Evolutionary conservation across 2,797 vertebrate species (phyloP).

Genomic region (Pipistrellus pygmaeus): DNA sequence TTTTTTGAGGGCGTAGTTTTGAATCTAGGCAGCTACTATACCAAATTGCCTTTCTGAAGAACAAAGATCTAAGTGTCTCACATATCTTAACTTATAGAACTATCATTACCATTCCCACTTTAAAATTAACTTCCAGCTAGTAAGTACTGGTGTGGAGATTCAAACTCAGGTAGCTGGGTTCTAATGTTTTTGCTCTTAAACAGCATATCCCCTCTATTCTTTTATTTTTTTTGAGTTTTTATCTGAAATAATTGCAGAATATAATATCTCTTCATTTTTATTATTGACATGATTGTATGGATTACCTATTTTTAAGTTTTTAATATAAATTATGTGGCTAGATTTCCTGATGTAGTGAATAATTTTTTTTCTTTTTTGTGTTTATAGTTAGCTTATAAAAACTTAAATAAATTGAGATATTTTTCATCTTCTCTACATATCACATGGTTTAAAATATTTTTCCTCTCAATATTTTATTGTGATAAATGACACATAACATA

Average conservation of each 20-base stretch:
- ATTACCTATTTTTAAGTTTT: constrained; percentile 2
- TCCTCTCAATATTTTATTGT: too few relatives aligned
- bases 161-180: neutral
- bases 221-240: constrained; percentile 26
- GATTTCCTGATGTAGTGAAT: too few relatives aligned
- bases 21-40: neutral
- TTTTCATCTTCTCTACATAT: too few relatives aligned
- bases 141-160: neutral
- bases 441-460: too few relatives aligned
- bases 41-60: constrained; percentile 6
- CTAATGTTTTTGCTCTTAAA: constrained; percentile 30
- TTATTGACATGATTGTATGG: neutral
- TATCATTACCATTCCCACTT: neutral
- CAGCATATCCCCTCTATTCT: neutral
- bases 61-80: neutral
- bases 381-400: too few relatives aligned
- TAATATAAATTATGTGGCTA: neutral
- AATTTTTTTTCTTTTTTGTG: too few relatives aligned
- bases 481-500: too few relatives aligned
- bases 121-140: neutral
- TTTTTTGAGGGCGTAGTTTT: neutral
- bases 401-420: too few relatives aligned
- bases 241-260: neutral
- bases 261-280: constrained; percentile 15
- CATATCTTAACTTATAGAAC: neutral